Evolutionary conservation across 2,888 invertebrate genomes (phyloP), one percentile per base, ranked within the genome.

Genomic region (Willowsia nigromaculata): DNA sequence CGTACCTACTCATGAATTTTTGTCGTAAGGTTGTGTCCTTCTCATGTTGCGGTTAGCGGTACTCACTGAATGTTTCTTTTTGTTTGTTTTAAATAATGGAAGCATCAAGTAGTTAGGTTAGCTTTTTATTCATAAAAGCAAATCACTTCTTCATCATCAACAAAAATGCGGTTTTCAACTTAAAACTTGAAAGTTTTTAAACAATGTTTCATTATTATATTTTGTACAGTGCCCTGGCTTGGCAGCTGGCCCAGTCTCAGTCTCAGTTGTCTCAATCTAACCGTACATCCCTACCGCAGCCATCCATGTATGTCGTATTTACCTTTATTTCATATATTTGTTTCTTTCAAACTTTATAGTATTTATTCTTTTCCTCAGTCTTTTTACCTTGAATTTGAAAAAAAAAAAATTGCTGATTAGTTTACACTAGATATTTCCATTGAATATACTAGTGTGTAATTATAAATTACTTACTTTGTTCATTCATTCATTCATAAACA

Each of bases 201-300:
- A 81, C 37, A 80, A 85, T 88, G 85, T 88, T 81, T 88, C 87
- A 88, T 91, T 90, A 84, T 85, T 74, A 91, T 92, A 91, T 91
- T 92, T 92, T 92, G 91, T 92, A 92, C 92, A 92, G 92, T 92
- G 92, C 92, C 92, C 92, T 92, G 92, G 92, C 92, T 92, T 92
- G 92, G 91, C 92, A 92, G 92, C 90, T 92, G 92, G 92, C 92
- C 90, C 92, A 92, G 91, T 91, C 91, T 91, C 91, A 91, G 90
- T 90, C 90, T 90, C 92, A 92, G 89, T 91, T 91, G 91, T 89
- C 90, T 90, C 92, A 91, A 85, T 91, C 91, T 91, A 91, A 91
- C 92, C 92, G 91, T 91, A 89, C 92, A 92, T 90, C 91, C 91
- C 91, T 91, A 87, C 92, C 92, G 91, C 92, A 92, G 92, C 90